Evolutionary conservation across 2,888 invertebrate species (phyloP), one percentile per base, ranked within the genome.

Genomic region (Drosophila colorata): DNA sequence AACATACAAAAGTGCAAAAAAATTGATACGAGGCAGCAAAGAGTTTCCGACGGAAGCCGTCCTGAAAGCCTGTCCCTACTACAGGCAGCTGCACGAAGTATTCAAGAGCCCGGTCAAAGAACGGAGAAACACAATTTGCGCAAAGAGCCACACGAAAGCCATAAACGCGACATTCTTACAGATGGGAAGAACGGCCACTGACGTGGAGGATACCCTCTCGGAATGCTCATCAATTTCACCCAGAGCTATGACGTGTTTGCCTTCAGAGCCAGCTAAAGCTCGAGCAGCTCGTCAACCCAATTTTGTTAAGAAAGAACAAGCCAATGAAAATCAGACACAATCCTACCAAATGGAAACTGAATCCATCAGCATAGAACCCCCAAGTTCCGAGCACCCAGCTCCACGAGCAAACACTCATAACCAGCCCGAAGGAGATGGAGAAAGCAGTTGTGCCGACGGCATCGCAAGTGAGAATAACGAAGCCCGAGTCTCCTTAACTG

Each of bases 11-110:
- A 35, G 16, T 2, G 60, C 52, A 0, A 47, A n/a, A 8, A 0
- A 1, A 2, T 4, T 57, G n/a, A 6, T 35, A n/a, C 3, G 14
- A 13, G 0, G 0, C 4, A 25, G 3, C 2, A 20, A 13, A 1
- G 9, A 46, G 9, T 25, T 23, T 38, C 23, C 46, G 4, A 40
- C 31, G 11, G 2, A 11, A n/a, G 20, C 37, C 4, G 31, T 55
- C 1, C 8, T 38, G 0, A 52, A 9, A 20, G 16, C 20, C 20
- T 31, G 60, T 11, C 65, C 65, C 1, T 41, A 31, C 41, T 65
- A 47, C 18, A 52, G 3, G 2, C 11, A 47, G 25, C 28, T 65
- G 20, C 28, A 35, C 6, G 47, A 47, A 9, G n/a, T 65, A 14
- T 28, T 47, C 20, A 38, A 35, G 8, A 51, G 52, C 2, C 11